A percentile compares a stretch with the other conserved stretches of the same genome.
phyloP scores from a whole-genome alignment of 92 coral and sea anemone genomes.

The Anthopleura xanthogrammica region DNA sequence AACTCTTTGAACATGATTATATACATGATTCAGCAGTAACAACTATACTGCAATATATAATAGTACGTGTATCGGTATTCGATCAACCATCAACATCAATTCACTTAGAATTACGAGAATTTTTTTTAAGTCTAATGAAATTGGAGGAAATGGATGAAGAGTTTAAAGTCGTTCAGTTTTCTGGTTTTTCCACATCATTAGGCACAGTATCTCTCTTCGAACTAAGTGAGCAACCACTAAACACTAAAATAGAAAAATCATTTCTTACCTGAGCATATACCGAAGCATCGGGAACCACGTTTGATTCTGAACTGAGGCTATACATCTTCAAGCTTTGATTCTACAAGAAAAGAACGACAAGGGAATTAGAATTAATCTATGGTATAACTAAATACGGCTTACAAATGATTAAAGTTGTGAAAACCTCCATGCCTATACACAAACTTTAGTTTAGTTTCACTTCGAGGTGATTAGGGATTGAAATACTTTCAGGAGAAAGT shows the following conservation, averaged over 20 bases:
- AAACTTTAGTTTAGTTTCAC: neutral
- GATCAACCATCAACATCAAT: neutral
- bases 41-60: neutral
- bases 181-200: slow-evolving; percentile 8
- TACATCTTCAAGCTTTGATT: slow-evolving; percentile 61
- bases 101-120: neutral
- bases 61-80: neutral
- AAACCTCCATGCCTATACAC: neutral
- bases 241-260: neutral
- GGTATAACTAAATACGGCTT: neutral
- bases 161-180: neutral
- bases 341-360: slow-evolving; percentile 26
- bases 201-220: neutral
- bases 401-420: neutral
- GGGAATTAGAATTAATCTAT: slow-evolving; percentile 20
- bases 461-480: neutral
- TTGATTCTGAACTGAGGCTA: slow-evolving; percentile 74
- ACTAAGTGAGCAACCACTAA: slow-evolving; percentile 1
- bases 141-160: neutral
- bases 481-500: neutral
- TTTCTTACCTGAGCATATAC: slow-evolving; percentile 90
- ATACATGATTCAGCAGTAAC: neutral
- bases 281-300: slow-evolving; percentile 96
- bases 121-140: neutral
- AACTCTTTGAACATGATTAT: neutral